Percentiles rank a stretch among this genome's conserved stretches.
phyloP scores from a whole-genome alignment of 2,797 vertebrate species.

The Scleropages formosus region DNA sequence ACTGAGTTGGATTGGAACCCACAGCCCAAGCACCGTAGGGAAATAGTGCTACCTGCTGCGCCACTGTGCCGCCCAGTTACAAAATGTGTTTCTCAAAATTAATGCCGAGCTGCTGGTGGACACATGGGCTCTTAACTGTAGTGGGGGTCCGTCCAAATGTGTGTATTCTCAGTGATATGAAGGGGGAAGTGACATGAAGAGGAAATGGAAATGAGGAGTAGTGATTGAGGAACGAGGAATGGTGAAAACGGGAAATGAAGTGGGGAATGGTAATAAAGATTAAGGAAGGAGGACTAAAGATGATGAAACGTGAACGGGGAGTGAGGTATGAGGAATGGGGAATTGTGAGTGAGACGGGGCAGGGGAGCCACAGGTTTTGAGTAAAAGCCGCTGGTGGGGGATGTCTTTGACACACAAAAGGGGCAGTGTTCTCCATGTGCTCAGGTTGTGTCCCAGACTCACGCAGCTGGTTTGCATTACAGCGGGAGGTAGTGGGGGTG shows the following conservation, averaged over 20 bases:
- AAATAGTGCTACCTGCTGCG: too few species aligned
- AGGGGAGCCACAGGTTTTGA: neutral
- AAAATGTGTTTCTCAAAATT: too few species aligned
- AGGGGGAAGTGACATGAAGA: too few species aligned
- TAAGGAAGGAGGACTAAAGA: too few species aligned
- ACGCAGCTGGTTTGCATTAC: conserved; percentile 29
- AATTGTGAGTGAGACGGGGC: neutral
- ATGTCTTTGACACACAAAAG: neutral
- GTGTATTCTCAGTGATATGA: neutral
- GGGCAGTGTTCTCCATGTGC: conserved; percentile 15
- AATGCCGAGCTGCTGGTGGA: neutral
- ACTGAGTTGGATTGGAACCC: too few species aligned
- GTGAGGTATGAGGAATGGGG: neutral
- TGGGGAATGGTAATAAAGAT: too few species aligned
- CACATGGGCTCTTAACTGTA: neutral
- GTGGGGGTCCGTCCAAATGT: neutral
- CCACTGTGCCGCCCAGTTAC: too few species aligned
- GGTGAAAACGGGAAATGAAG: neutral
- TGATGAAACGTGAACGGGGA: neutral
- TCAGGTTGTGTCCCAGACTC: neutral
- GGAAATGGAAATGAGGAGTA: neutral
- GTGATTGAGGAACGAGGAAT: neutral
- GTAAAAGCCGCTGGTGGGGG: neutral
- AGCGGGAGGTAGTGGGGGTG: neutral
- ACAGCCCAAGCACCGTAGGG: too few species aligned